Conservation (phyloP, 1,140 invertebrate genomes). For the Papilio glaucus region DNA sequence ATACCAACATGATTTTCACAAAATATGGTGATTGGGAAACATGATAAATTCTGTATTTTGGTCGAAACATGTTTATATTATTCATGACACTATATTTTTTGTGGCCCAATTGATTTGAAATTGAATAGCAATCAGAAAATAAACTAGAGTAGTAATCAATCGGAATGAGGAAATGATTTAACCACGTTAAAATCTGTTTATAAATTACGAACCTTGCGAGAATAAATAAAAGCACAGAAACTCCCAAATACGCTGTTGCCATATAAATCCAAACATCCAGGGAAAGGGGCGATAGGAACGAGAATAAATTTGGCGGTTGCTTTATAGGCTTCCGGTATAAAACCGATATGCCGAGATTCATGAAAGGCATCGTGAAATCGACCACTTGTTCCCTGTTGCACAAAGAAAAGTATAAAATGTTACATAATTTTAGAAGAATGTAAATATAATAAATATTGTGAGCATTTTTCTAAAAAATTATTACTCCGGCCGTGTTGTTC, state of each 20-base stretch:
- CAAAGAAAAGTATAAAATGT: conserved; percentile 36
- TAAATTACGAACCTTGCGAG: conserved; percentile 90
- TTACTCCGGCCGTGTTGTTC: too few species aligned
- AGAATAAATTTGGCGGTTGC: conserved; percentile 95
- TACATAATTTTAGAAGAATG: too few species aligned
- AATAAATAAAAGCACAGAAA: conserved; percentile 96
- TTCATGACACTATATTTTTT: neutral
- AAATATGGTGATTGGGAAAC: neutral
- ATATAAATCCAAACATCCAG: conserved; percentile 98
- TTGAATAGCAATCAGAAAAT: neutral
- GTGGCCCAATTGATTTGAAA: neutral
- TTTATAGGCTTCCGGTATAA: conserved; percentile 96
- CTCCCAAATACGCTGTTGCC: conserved; percentile 96
- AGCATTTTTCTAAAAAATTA: too few species aligned
- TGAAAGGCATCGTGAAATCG: conserved; percentile 98
- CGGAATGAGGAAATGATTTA: too few species aligned
- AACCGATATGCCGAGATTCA: conserved; percentile 97
- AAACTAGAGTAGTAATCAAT: neutral
- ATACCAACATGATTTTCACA: too few species aligned
- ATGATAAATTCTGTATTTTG: neutral
- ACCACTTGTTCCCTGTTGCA: conserved; percentile 88
- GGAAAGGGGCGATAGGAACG: conserved; percentile 96
- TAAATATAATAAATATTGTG: too few species aligned
- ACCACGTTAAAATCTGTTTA: neutral
- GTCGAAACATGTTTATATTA: neutral